These are phyloP conservation scores for Leucophenga maculata DNA, from an alignment of 2,888 invertebrate genomes.

Conservation along the genomic window DNA sequence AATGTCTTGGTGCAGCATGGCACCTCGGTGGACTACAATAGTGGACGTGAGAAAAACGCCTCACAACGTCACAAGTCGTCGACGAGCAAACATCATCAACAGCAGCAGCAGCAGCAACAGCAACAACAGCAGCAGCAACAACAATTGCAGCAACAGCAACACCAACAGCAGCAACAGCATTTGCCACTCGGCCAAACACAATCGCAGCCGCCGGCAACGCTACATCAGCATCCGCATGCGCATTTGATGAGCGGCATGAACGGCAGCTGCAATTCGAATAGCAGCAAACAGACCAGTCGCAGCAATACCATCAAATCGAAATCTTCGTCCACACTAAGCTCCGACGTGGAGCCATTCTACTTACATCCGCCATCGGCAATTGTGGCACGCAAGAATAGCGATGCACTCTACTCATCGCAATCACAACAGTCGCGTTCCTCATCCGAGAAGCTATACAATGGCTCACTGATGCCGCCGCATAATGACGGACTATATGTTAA, in stretches of 20 bases:
- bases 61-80: slow-evolving; percentile 56
- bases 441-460: slow-evolving; percentile 69
- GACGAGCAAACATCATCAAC: slow-evolving; percentile 43
- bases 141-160: slow-evolving; percentile 50
- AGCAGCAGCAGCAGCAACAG: slow-evolving; percentile 42
- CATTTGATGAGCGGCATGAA: slow-evolving; percentile 35
- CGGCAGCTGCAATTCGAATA: slow-evolving; percentile 65
- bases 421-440: slow-evolving; percentile 64
- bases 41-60: slow-evolving; percentile 68
- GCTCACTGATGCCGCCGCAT: slow-evolving; percentile 63
- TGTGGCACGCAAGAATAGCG: slow-evolving; percentile 65
- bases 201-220: slow-evolving; percentile 36
- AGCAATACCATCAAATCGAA: slow-evolving; percentile 72
- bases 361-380: slow-evolving; percentile 79
- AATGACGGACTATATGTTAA: slow-evolving; percentile 87
- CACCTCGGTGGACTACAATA: slow-evolving; percentile 77
- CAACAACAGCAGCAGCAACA: slow-evolving; percentile 44
- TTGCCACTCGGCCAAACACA: slow-evolving; percentile 50
- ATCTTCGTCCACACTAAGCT: slow-evolving; percentile 71
- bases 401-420: slow-evolving; percentile 63
- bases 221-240: slow-evolving; percentile 45
- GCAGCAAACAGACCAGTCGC: slow-evolving; percentile 69
- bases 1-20: slow-evolving; percentile 87
- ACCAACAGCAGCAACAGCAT: slow-evolving; percentile 50
- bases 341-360: slow-evolving; percentile 80